These are phyloP conservation scores for Bellardia bayeri DNA, from an alignment of 2,888 invertebrate genomes.

Conservation along the genomic window DNA sequence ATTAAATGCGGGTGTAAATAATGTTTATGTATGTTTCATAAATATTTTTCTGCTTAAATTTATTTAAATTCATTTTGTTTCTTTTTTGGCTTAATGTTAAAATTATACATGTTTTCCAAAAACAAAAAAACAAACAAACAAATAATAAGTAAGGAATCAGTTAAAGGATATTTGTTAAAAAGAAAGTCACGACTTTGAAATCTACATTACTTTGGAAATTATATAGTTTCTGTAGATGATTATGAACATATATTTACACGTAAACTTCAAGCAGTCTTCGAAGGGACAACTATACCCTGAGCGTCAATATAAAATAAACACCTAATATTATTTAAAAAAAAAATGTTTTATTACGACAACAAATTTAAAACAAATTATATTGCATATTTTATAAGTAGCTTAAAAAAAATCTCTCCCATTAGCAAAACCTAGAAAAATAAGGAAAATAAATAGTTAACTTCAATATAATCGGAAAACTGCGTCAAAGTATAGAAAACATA, in stretches of 20 bases:
- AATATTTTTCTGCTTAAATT: constrained; percentile 8
- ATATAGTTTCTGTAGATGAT: background rate
- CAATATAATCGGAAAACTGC: too few relatives aligned
- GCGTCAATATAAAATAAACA: too few relatives aligned
- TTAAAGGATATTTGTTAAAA: background rate
- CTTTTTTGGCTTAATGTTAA: constrained; percentile 32
- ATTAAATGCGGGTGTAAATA: constrained; percentile 69
- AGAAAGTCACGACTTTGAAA: constrained; percentile 3
- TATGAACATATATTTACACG: background rate
- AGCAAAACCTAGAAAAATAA: too few relatives aligned
- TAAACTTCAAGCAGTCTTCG: background rate
- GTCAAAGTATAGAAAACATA: too few relatives aligned
- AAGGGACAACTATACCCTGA: background rate
- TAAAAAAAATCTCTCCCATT: too few relatives aligned
- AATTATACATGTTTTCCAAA: constrained; percentile 28
- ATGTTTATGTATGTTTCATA: constrained; percentile 30
- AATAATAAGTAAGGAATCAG: constrained; percentile 9
- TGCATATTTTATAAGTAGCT: too few relatives aligned
- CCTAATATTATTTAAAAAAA: too few relatives aligned
- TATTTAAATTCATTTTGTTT: constrained; percentile 3
- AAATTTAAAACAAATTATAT: too few relatives aligned
- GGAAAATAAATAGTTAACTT: too few relatives aligned
- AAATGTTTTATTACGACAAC: too few relatives aligned
- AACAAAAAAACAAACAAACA: background rate
- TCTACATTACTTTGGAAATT: constrained; percentile 8